phyloP scores from a whole-genome alignment of 2,113 vertebrate species.

The Strix aluco region DNA sequence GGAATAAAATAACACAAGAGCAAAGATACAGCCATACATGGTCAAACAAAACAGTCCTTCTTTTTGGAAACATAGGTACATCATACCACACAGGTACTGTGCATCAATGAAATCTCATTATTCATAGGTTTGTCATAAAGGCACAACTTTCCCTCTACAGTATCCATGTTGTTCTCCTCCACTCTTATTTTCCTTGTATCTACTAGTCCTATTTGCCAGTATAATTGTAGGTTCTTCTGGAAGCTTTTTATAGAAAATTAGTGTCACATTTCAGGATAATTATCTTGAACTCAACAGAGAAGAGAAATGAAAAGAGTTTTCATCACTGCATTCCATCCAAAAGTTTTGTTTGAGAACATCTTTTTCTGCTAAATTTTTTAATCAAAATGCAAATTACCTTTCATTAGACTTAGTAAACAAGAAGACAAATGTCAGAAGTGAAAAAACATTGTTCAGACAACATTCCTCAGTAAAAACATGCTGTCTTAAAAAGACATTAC shows the following conservation, averaged over 20 bases:
- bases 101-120: not conserved
- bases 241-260: not conserved
- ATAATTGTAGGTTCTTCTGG: not conserved
- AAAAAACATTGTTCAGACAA: not conserved
- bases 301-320: not conserved
- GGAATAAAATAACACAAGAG: not conserved
- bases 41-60: not conserved
- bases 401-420: not conserved
- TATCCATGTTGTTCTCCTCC: not conserved
- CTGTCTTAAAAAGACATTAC: not conserved
- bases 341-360: not conserved
- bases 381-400: not conserved
- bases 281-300: not conserved
- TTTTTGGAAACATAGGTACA: not conserved
- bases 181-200: not conserved
- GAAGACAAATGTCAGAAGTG: not conserved
- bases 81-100: not conserved
- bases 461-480: not conserved
- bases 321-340: not conserved
- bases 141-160: not conserved
- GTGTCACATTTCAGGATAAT: not conserved
- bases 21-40: not conserved
- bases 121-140: not conserved
- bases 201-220: not conserved
- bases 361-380: not conserved